Evolutionary conservation across 2,113 vertebrate genomes (phyloP), one percentile per base, ranked within the genome.

Genomic region (Nettapus auritus): DNA sequence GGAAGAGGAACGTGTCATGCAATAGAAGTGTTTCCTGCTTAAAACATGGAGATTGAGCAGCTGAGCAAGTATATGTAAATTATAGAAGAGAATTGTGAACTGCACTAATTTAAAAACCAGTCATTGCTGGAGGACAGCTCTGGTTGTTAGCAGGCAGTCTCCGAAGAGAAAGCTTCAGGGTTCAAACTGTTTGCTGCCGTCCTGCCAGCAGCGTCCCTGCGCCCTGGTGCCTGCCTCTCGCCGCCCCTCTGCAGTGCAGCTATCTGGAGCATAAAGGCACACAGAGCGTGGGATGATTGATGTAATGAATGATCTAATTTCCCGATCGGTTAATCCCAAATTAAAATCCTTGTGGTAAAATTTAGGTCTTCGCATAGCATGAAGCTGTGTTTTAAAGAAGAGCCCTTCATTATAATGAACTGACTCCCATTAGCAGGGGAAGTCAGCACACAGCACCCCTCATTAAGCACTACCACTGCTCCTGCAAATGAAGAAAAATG

Each of bases 281-380:
- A 1, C 13, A 21, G 73, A 14, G 66, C 8, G 67, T 1, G 4
- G 67, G 8, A 16, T 82, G 93, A 95, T 9, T 59, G 91, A 91
- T 93, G 88, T 1, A 5, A 86, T 0, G 0, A 48, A 44, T 66
- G 84, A 96, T 89, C 86, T 40, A 48, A 94, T 96, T 96, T 96
- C 92, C 93, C 23, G 9, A 92, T 52, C 44, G 11, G 83, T 95
- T 96, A 94, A 93, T 70, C 93, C 81, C 82, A 44, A 91, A 92
- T 95, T 86, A 93, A 94, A 92, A 26, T 17, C 94, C 93, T 70
- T 2, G 36, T 40, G 82, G 74, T 36, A 17, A 74, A 82, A 21
- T 52, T 52, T 3, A 21, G 80, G 40, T 20, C 56, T 67, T 20
- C 18, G 64, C 8, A 4, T 6, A 4, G 50, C 2, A 9, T 2